These are phyloP conservation scores for Onychorhynchus coronatus DNA, from an alignment of 2,113 vertebrate species.

Conservation along the genomic window DNA sequence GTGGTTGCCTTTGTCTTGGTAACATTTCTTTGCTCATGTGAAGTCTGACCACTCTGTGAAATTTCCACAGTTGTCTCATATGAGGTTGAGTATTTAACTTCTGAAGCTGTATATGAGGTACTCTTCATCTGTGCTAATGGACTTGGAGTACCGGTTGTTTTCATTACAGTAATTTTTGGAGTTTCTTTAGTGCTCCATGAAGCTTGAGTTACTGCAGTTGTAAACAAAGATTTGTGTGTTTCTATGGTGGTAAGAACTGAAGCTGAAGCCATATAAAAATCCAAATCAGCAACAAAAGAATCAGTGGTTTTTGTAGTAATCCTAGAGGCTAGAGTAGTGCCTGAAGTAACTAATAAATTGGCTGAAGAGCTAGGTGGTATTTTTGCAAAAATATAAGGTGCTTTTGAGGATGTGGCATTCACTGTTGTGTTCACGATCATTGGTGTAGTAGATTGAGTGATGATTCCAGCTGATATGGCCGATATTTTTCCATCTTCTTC, in stretches of 20 bases:
- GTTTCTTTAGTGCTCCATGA: neutral
- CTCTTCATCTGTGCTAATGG: neutral
- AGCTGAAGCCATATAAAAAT: neutral
- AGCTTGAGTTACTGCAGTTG: neutral
- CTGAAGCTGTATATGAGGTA: slow-evolving; percentile 6
- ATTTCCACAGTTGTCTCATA: neutral
- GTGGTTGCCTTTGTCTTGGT: neutral
- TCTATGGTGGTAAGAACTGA: slow-evolving; percentile 10
- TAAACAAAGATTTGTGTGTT: neutral
- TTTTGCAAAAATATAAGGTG: slow-evolving; percentile 24
- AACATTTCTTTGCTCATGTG: neutral
- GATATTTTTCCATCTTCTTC: slow-evolving; percentile 16
- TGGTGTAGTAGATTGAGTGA: neutral
- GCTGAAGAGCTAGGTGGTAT: neutral
- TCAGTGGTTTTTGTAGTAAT: neutral
- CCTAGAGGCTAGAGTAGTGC: neutral
- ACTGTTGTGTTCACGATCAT: neutral
- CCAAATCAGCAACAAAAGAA: neutral
- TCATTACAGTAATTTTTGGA: neutral
- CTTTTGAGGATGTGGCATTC: slow-evolving; percentile 17
- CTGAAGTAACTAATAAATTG: slow-evolving; percentile 11
- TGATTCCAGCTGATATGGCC: neutral
- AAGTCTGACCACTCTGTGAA: neutral
- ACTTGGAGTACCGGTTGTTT: neutral
- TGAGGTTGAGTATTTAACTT: slow-evolving; percentile 28